A percentile compares a stretch with the other conserved stretches of the same genome.
Conservation (phyloP, 1,140 invertebrate genomes). For the Sogatella furcifera region DNA sequence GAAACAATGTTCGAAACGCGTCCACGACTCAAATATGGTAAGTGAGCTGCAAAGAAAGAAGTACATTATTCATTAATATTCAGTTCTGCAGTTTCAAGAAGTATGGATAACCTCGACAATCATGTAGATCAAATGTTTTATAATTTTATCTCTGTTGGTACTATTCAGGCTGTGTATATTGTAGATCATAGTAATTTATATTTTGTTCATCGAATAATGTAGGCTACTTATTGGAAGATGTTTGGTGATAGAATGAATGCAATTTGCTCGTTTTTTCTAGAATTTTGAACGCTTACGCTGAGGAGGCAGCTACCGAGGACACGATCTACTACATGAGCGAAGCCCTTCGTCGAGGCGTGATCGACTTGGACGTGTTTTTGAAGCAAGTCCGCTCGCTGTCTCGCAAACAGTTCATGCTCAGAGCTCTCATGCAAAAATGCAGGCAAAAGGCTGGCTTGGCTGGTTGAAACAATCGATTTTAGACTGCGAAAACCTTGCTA, state of each 20-base stretch:
- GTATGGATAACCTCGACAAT: too few relatives aligned
- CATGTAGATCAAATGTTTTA: too few relatives aligned
- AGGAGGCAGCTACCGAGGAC: slow-evolving; percentile 96
- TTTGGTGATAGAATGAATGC: too few relatives aligned
- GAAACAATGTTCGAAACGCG: too few relatives aligned
- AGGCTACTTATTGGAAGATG: too few relatives aligned
- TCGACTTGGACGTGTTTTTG: slow-evolving; percentile 92
- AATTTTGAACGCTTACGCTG: slow-evolving; percentile 89
- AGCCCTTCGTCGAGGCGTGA: slow-evolving; percentile 80
- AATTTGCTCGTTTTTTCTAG: slow-evolving; percentile 32
- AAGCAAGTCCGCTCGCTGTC: slow-evolving; percentile 93
- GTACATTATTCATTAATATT: too few relatives aligned
- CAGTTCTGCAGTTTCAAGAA: too few relatives aligned
- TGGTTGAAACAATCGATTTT: slow-evolving; percentile 8
- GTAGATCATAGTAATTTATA: too few relatives aligned
- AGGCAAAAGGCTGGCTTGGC: slow-evolving; percentile 84
- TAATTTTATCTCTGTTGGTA: not conserved
- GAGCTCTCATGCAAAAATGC: slow-evolving; percentile 93
- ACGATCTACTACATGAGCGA: slow-evolving; percentile 98
- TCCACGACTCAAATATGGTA: too few relatives aligned
- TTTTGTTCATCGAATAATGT: too few relatives aligned
- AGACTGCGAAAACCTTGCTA: not conserved
- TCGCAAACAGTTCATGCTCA: slow-evolving; percentile 87
- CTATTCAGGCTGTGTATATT: not conserved
- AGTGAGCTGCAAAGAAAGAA: too few relatives aligned